Evolutionary conservation across 2,888 invertebrate species (phyloP).

Genomic region (Panzeria rudis): DNA sequence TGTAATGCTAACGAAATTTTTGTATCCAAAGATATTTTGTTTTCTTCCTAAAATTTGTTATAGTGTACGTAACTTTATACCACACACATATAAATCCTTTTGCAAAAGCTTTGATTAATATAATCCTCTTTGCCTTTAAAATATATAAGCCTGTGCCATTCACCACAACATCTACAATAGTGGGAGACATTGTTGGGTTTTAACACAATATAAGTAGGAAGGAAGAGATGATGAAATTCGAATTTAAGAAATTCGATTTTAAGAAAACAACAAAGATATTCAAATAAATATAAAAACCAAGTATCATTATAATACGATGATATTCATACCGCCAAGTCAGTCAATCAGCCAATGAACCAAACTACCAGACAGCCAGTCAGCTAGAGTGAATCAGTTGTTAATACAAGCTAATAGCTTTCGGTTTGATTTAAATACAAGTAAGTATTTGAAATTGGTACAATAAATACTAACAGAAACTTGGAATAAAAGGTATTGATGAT

Average conservation of each 20-base stretch:
- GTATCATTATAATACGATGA: conserved; percentile 17
- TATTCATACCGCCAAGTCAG: conserved; percentile 32
- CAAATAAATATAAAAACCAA: conserved; percentile 16
- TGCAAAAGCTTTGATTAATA: conserved; percentile 61
- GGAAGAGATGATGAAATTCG: conserved; percentile 8
- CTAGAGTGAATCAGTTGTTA: conserved; percentile 35
- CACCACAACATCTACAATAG: neutral
- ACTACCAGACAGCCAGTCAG: conserved; percentile 30
- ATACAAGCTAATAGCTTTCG: conserved; percentile 65
- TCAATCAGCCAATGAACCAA: conserved; percentile 28
- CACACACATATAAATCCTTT: conserved; percentile 5
- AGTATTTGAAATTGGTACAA: conserved; percentile 61
- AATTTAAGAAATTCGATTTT: conserved; percentile 7
- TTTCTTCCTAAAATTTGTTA: no score
- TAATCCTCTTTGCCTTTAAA: conserved; percentile 60
- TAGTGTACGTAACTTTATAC: neutral
- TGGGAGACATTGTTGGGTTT: conserved; percentile 30
- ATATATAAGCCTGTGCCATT: conserved; percentile 3
- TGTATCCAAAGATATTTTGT: no score
- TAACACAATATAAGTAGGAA: conserved; percentile 19
- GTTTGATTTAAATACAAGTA: conserved; percentile 57
- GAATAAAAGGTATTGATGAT: conserved; percentile 56
- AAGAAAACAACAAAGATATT: conserved; percentile 21
- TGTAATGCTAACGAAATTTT: no score
- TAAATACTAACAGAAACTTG: conserved; percentile 26